Base-by-base conservation (phyloP, 1,140 invertebrate species). In the Oncopodura yosiiana region DNA sequence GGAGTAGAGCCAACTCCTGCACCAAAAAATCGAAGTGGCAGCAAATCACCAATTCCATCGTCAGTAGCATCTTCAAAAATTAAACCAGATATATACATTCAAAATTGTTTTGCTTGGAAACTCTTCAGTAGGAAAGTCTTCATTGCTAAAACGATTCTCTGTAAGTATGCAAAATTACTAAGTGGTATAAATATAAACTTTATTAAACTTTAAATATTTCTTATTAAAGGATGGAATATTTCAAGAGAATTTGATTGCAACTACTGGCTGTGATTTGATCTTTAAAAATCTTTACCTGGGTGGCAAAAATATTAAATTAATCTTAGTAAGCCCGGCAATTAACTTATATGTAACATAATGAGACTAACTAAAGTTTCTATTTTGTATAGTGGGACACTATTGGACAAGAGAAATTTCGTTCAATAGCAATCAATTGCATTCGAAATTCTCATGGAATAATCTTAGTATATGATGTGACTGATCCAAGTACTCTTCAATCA, bases 401-500 rank as follows among this genome's bases (percentile, higher is more conserved):
- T 8, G 38, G 90, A 2, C 90, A 94, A 69, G 91, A 95, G 72
- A 79, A 88, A 70, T 93, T 92, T 73, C 78, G 89, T 61, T 87
- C 89, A 67, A 81, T 94, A 14, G 92, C 89, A 2, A 89, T 92
- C 58, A 90, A 91, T 61, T 94, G 94, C 69, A 94, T 94, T 70
- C 78, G 91, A 69, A 88, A 92, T 66, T 89, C 91, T 26, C 86
- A 92, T 66, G 89, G 89, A 82, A 80, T 92, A 48, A 78, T 95
- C 30, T 75, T 94, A 50, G 78, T 94, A 0, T 94, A 94, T 71
- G 90, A 94, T 70, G 85, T 94, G 45, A 93, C 8, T 34, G 30
- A 34, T 34, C 8, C 8, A 34, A 34, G 78, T 29, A 88, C 86
- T 66, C 92, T 85, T 69, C 84, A 87, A 71, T 87, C 89, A 67